Evolutionary conservation across 2,888 invertebrate species (phyloP).

Genomic region (Aporophyla lueneburgensis): DNA sequence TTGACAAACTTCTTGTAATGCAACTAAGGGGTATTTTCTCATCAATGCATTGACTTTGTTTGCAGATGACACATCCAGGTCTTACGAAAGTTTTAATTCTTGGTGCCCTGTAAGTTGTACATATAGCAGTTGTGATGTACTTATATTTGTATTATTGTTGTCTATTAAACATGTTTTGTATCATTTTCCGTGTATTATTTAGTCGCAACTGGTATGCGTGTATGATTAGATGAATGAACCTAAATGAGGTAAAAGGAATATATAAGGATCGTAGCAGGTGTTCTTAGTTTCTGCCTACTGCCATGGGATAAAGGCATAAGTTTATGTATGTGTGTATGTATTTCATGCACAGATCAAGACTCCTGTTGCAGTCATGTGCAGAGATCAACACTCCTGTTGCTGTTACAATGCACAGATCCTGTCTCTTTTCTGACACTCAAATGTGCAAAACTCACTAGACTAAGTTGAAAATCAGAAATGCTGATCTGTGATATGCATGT

Average conservation of each 20-base stretch:
- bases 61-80: constrained; percentile 67
- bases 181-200: constrained; percentile 33
- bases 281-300: too few species aligned
- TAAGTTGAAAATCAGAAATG: background rate
- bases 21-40: constrained; percentile 48
- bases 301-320: too few species aligned
- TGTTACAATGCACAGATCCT: too few species aligned
- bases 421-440: too few species aligned
- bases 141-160: constrained; percentile 82
- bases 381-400: background rate
- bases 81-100: constrained; percentile 65
- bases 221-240: too few species aligned
- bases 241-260: too few species aligned
- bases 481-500: background rate
- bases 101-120: constrained; percentile 72
- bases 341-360: too few species aligned
- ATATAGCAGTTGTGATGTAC: constrained; percentile 79
- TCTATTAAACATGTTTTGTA: constrained; percentile 77
- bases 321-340: too few species aligned
- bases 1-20: constrained; percentile 78
- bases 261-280: too few species aligned
- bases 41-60: constrained; percentile 65
- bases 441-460: too few species aligned
- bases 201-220: background rate
- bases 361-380: too few species aligned